phyloP scores from a whole-genome alignment of 1,140 invertebrate genomes.

The Varroa destructor region DNA sequence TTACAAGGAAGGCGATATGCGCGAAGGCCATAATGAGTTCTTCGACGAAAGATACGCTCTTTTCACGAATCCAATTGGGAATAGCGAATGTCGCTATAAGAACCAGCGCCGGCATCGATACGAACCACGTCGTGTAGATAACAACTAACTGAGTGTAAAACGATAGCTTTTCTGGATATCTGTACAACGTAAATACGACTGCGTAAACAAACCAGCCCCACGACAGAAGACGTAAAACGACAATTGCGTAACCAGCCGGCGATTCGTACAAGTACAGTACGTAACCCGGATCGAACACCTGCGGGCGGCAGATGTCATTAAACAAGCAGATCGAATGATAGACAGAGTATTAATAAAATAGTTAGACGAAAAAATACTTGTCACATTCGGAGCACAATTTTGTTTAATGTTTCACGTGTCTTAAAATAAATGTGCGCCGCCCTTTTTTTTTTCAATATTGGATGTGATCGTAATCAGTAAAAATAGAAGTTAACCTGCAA shows the following conservation, averaged over 20 bases:
- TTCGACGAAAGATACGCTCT: constrained; percentile 63
- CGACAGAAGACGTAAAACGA: constrained; percentile 58
- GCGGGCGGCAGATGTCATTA: constrained; percentile 33
- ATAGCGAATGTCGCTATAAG: constrained; percentile 66
- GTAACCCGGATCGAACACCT: constrained; percentile 73
- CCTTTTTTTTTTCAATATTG: too few relatives aligned
- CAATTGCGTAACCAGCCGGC: constrained; percentile 65
- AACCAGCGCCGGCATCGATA: constrained; percentile 61
- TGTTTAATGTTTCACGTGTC: too few relatives aligned
- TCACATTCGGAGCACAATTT: too few relatives aligned
- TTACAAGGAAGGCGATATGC: constrained; percentile 63
- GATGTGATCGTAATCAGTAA: too few relatives aligned
- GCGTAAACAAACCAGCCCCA: constrained; percentile 73
- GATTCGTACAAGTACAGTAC: constrained; percentile 80
- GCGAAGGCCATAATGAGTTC: constrained; percentile 59
- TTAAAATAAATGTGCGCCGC: too few relatives aligned
- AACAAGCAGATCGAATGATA: constrained; percentile 29
- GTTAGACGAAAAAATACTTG: constrained; percentile 7
- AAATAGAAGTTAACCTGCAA: too few relatives aligned
- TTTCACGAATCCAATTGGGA: constrained; percentile 78
- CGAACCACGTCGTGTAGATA: constrained; percentile 64
- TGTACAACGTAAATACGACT: constrained; percentile 63
- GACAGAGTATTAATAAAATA: constrained; percentile 19
- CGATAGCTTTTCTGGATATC: constrained; percentile 59
- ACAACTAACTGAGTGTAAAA: constrained; percentile 61